Evolutionary conservation across 2,888 invertebrate species (phyloP).

Genomic region (Diaphora mendica): DNA sequence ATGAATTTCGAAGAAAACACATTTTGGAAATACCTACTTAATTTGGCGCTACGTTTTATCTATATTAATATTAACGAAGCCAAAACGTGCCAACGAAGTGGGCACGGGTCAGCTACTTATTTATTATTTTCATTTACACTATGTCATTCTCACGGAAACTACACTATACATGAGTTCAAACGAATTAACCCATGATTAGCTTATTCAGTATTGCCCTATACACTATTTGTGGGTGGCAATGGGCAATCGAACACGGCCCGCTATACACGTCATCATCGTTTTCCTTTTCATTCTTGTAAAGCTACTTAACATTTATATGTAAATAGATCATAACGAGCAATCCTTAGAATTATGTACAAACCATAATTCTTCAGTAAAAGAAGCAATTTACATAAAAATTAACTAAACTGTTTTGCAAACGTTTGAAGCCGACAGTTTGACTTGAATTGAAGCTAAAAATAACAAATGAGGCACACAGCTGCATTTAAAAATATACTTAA

Average conservation of each 20-base stretch:
- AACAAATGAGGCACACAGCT: slow-evolving; percentile 27
- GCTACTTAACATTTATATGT: slow-evolving; percentile 3
- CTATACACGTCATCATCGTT: not conserved
- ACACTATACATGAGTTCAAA: not conserved
- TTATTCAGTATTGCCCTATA: not conserved
- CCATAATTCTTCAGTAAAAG: slow-evolving; percentile 29
- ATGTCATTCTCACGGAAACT: not conserved
- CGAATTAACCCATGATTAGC: not conserved
- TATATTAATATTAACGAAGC: no score
- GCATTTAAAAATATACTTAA: slow-evolving; percentile 32
- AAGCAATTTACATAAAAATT: slow-evolving; percentile 47
- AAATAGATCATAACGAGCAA: slow-evolving; percentile 3
- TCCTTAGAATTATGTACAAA: slow-evolving; percentile 15
- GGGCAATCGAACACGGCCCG: not conserved
- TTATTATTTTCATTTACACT: no score
- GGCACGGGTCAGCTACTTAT: no score
- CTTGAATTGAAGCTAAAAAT: slow-evolving; percentile 37
- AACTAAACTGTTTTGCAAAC: slow-evolving; percentile 27
- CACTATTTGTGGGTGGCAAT: not conserved
- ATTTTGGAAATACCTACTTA: no score
- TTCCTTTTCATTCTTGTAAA: not conserved
- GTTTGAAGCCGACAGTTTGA: slow-evolving; percentile 30
- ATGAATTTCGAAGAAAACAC: no score
- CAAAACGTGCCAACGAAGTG: no score
- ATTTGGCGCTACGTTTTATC: no score